These are phyloP conservation scores for Brachionus sp. DNA, from an alignment of 1,140 invertebrate species.

Conservation along the genomic window DNA sequence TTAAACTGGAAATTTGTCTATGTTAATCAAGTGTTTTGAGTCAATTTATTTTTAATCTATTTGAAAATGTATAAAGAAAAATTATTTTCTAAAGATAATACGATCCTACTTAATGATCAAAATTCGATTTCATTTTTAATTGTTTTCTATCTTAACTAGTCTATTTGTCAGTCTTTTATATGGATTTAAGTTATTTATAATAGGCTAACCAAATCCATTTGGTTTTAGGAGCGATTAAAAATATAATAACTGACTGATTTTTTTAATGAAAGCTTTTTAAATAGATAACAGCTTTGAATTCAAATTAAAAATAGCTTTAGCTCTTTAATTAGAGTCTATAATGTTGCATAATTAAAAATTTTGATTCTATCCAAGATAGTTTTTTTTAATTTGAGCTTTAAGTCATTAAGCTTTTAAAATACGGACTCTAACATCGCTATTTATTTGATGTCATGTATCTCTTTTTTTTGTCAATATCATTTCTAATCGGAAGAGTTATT, in stretches of 20 bases:
- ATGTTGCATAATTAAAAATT: background rate
- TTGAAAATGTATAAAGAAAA: background rate
- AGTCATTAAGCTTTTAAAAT: background rate
- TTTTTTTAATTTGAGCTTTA: background rate
- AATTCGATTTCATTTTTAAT: background rate
- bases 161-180: background rate
- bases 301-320: constrained; percentile 3
- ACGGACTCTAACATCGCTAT: background rate
- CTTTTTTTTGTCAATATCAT: background rate
- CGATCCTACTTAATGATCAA: background rate
- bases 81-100: background rate
- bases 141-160: background rate
- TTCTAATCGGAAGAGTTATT: background rate
- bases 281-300: background rate
- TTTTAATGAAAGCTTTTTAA: background rate
- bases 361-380: background rate
- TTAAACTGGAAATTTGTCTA: background rate
- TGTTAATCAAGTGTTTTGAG: background rate
- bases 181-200: background rate
- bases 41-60: background rate
- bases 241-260: background rate
- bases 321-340: background rate
- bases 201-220: background rate
- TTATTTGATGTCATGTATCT: too few relatives aligned
- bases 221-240: background rate